A percentile compares a stretch with the other conserved stretches of the same genome.
phyloP scores from a whole-genome alignment of 2,797 vertebrate genomes.

The Fistularia tabacaria region DNA sequence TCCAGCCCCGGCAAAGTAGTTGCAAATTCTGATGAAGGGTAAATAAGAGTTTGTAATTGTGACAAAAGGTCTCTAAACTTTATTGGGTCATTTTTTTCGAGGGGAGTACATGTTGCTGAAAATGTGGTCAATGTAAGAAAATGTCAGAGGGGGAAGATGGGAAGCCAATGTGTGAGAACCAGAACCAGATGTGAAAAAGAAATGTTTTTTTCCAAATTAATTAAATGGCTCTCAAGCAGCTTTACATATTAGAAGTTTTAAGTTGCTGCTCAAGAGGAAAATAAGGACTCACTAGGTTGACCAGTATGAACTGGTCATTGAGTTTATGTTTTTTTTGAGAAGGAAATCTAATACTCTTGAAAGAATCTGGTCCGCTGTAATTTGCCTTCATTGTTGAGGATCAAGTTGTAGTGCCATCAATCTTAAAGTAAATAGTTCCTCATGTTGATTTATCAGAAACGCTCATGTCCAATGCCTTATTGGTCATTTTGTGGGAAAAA shows the following conservation, averaged over 20 bases:
- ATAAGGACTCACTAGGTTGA: too few species aligned
- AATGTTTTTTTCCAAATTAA: constrained; percentile 6
- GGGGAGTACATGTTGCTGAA: too few species aligned
- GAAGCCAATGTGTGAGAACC: neutral
- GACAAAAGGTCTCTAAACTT: too few species aligned
- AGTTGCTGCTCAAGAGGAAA: too few species aligned
- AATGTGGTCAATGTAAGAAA: too few species aligned
- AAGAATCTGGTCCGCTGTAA: neutral
- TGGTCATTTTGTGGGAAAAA: constrained; percentile 27
- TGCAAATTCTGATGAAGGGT: too few species aligned
- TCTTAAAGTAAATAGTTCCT: constrained; percentile 33
- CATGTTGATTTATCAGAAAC: neutral
- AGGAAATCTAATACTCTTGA: constrained; percentile 10
- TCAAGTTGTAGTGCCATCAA: constrained; percentile 3
- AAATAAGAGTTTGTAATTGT: too few species aligned
- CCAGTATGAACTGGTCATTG: too few species aligned
- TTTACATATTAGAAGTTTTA: neutral
- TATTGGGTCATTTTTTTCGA: too few species aligned
- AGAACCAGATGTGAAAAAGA: neutral
- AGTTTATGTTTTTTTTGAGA: neutral
- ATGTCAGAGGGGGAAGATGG: too few species aligned
- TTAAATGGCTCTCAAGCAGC: neutral
- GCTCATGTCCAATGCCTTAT: neutral
- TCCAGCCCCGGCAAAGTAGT: too few species aligned
- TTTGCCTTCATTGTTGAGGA: neutral